These are phyloP conservation scores for Episyrphus balteatus DNA, from an alignment of 1,140 invertebrate genomes.

Conservation along the genomic window DNA sequence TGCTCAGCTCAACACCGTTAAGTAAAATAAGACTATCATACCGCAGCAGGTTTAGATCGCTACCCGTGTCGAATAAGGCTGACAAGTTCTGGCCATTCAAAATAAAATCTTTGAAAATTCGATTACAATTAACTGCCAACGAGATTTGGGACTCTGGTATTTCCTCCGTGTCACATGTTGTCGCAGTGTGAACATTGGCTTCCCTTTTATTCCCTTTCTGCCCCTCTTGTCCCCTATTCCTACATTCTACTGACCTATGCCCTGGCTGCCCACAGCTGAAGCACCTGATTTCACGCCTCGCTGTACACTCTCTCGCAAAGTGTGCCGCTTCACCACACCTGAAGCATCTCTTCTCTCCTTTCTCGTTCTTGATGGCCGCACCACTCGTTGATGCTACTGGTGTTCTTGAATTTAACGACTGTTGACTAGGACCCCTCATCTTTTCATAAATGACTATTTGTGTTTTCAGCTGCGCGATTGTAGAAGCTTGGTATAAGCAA, in stretches of 20 bases:
- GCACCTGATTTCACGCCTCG: not conserved
- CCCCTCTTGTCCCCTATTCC: not conserved
- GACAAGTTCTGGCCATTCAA: not conserved
- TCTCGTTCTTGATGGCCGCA: not conserved
- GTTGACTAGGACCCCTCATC: not conserved
- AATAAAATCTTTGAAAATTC: not conserved
- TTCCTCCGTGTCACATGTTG: not conserved
- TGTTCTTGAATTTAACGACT: not conserved
- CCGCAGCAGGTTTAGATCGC: too few species aligned
- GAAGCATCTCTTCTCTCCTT: not conserved
- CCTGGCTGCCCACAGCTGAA: not conserved
- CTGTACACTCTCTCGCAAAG: too few species aligned
- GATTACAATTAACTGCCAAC: not conserved
- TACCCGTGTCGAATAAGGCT: not conserved
- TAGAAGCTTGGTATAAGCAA: too few species aligned
- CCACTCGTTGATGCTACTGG: not conserved
- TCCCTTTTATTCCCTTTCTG: not conserved
- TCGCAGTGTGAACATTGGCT: not conserved
- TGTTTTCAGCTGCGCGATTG: too few species aligned
- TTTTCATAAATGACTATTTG: too few species aligned
- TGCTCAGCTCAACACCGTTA: not conserved
- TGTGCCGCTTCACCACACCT: not conserved
- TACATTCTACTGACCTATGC: not conserved
- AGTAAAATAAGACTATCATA: not conserved
- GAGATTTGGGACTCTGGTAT: not conserved